phyloP scores from a whole-genome alignment of 2,888 invertebrate species.

The Ctena decussata region DNA sequence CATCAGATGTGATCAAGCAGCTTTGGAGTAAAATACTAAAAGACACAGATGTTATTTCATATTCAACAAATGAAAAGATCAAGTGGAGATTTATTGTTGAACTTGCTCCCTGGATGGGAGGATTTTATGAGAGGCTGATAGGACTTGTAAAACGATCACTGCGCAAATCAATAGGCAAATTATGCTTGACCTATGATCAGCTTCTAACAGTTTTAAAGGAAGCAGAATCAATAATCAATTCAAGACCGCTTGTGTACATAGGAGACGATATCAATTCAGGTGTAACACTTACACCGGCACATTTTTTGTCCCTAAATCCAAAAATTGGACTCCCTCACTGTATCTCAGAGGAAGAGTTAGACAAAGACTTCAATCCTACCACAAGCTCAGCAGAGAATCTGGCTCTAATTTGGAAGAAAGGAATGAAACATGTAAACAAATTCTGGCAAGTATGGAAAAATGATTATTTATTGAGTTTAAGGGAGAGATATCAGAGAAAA shows the following conservation, averaged over 20 bases:
- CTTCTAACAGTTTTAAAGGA: slow-evolving; percentile 10
- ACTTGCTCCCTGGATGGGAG: slow-evolving; percentile 20
- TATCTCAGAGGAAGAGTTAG: background rate
- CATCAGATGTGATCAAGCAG: no score
- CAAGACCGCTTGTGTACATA: slow-evolving; percentile 8
- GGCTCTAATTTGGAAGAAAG: background rate
- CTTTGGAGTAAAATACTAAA: background rate
- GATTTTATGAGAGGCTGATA: slow-evolving; percentile 2
- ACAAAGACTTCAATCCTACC: background rate
- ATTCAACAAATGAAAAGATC: background rate
- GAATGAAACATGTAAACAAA: background rate
- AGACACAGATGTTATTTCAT: background rate
- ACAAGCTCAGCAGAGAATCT: background rate
- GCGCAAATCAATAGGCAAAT: background rate
- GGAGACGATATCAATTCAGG: slow-evolving; percentile 10
- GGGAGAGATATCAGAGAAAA: background rate
- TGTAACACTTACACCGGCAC: slow-evolving; percentile 5
- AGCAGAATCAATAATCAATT: background rate
- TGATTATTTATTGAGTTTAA: background rate
- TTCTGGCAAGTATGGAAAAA: background rate
- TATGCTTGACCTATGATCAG: background rate
- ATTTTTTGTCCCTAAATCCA: slow-evolving; percentile 4
- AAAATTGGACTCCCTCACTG: background rate
- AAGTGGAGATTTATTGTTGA: background rate
- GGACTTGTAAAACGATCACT: slow-evolving; percentile 20